A percentile compares a stretch with the other conserved stretches of the same genome.
Evolutionary conservation across 2,113 vertebrate genomes (phyloP).

Genomic region (Theristicus caerulescens): DNA sequence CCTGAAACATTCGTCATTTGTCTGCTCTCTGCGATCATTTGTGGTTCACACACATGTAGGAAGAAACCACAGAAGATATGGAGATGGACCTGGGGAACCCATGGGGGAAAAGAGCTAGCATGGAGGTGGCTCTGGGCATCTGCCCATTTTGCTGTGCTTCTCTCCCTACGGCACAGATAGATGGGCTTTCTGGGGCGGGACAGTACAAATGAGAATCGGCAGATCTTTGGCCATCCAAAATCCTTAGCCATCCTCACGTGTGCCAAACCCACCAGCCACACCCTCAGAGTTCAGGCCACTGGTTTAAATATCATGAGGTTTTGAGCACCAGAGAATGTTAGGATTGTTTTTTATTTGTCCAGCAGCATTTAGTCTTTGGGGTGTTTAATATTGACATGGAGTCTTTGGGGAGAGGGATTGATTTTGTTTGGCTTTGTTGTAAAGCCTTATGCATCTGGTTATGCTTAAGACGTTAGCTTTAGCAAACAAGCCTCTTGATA

Average conservation of each 20-base stretch:
- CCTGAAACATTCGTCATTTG: background rate
- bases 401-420: background rate
- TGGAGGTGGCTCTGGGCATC: background rate
- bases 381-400: conserved; percentile 18
- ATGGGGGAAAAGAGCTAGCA: background rate
- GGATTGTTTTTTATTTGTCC: background rate
- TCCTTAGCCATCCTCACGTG: background rate
- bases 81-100: background rate
- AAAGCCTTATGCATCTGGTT: conserved; percentile 35
- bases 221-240: background rate
- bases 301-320: background rate
- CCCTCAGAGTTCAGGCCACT: background rate
- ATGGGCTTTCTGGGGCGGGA: background rate
- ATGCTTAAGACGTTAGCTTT: background rate
- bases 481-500: conserved; percentile 38
- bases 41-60: background rate
- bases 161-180: accelerated
- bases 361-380: background rate
- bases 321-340: background rate
- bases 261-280: background rate
- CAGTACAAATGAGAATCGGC: background rate
- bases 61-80: background rate
- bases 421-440: conserved; percentile 46
- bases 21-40: background rate
- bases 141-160: background rate